phyloP scores from a whole-genome alignment of 2,888 invertebrate genomes.

The Bruchidius siliquastri region DNA sequence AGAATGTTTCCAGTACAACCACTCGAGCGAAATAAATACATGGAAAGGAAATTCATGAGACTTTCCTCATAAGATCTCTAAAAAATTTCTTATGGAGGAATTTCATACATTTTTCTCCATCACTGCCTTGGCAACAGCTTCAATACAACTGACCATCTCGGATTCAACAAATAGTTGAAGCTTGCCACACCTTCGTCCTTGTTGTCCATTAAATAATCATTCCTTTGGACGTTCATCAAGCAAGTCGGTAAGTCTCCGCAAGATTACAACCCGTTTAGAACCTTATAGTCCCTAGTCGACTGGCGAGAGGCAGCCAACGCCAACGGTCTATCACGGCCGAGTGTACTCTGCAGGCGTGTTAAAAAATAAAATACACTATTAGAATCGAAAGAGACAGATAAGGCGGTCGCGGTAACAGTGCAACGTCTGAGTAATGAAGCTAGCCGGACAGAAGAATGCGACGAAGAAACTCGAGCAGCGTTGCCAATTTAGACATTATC shows the following conservation, averaged over 20 bases:
- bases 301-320: background rate
- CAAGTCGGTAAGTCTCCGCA: background rate
- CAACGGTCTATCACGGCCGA: background rate
- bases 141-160: no score
- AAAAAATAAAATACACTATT: constrained; percentile 46
- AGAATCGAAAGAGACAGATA: constrained; percentile 47
- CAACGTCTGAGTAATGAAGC: constrained; percentile 36
- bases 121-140: no score
- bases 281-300: background rate
- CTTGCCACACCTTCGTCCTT: background rate
- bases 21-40: no score
- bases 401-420: constrained; percentile 49
- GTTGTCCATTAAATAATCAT: background rate
- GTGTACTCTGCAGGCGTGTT: background rate
- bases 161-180: background rate
- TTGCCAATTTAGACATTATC: background rate
- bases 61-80: no score
- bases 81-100: no score
- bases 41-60: no score
- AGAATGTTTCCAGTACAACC: no score
- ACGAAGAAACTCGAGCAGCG: constrained; percentile 9
- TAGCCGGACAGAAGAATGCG: constrained; percentile 23
- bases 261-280: background rate
- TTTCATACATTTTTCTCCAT: no score
- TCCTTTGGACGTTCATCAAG: background rate